phyloP scores from a whole-genome alignment of 1,140 invertebrate genomes.

The Holcopasites calliopsidis region DNA sequence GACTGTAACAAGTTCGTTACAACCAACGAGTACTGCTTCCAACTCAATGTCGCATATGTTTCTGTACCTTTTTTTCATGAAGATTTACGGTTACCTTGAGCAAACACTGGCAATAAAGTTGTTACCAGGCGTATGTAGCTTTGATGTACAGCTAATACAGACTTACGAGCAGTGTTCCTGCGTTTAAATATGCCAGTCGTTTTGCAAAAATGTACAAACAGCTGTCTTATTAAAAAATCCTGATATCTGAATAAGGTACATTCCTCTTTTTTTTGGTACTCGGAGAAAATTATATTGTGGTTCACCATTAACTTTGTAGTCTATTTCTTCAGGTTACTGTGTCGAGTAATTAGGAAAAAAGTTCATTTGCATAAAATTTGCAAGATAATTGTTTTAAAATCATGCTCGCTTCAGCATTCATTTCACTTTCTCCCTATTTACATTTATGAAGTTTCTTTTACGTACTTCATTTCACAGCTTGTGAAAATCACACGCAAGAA shows the following conservation, averaged over 20 bases:
- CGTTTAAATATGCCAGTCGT: neutral
- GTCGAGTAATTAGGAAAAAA: neutral
- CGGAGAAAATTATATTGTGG: too few species aligned
- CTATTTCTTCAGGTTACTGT: too few species aligned
- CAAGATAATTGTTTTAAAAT: neutral
- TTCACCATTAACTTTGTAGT: too few species aligned
- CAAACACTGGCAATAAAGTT: neutral
- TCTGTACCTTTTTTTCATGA: neutral
- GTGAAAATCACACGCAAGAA: neutral
- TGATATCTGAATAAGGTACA: too few species aligned
- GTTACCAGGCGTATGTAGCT: neutral
- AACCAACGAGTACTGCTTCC: too few species aligned
- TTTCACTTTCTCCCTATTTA: neutral
- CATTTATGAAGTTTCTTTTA: neutral
- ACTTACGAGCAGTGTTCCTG: too few species aligned
- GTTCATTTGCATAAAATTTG: conserved; percentile 4
- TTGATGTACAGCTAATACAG: neutral
- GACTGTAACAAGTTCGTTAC: neutral
- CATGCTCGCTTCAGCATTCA: neutral
- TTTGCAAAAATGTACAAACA: neutral
- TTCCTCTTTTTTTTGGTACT: too few species aligned
- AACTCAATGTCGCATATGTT: neutral
- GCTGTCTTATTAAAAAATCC: too few species aligned
- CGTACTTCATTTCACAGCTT: neutral
- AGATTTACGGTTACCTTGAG: neutral